Base-by-base conservation (phyloP, 2,113 vertebrate genomes). In the Conger conger region DNA sequence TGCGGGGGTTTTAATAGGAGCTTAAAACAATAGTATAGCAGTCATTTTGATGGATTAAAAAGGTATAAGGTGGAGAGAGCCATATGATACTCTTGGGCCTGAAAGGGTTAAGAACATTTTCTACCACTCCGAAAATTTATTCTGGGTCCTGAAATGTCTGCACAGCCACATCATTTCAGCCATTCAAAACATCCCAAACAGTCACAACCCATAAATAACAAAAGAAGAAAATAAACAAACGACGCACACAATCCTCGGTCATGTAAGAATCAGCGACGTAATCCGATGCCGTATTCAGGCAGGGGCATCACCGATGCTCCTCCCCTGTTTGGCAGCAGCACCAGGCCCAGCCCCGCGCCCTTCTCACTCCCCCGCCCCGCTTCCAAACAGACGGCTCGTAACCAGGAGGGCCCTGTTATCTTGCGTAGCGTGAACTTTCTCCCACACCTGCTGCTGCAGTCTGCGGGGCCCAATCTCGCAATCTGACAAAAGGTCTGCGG, bases 401-500 rank as follows among this genome's bases (percentile, higher is more conserved):
- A 76, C 83, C 53, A 63, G 79, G 45, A 4, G 77, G 38, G 53
- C 17, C 37, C 83, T 60, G 42, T 84, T 85, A 77, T 76, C 84
- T 85, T 42, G 35, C 80, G 45, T 77, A 85, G 84, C 68, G 35
- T 82, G 84, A 82, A 85, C 63, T 81, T 85, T 81, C 84, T 76
- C 18, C 38, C 30, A 38, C 60, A 38, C 84, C 84, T 57, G 84
- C 79, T 81, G 84, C 80, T 78, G 37, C 36, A 6, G 83, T 38
- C 63, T 68, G 60, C 73, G 78, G 78, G 82, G 83, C 54, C 20
- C 54, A 36, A 30, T 53, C 86, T 77, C 11, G 23, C 79, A 84
- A 81, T 81, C 82, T 88, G 57, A 82, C 90, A 86, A 86, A 88
- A 79, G 27, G 85, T 84, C 88, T 90, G 85, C 86, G 82, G 40